Evolutionary conservation across 2,888 invertebrate species (phyloP), one percentile per base, ranked within the genome.

Genomic region (Odontothrips loti): DNA sequence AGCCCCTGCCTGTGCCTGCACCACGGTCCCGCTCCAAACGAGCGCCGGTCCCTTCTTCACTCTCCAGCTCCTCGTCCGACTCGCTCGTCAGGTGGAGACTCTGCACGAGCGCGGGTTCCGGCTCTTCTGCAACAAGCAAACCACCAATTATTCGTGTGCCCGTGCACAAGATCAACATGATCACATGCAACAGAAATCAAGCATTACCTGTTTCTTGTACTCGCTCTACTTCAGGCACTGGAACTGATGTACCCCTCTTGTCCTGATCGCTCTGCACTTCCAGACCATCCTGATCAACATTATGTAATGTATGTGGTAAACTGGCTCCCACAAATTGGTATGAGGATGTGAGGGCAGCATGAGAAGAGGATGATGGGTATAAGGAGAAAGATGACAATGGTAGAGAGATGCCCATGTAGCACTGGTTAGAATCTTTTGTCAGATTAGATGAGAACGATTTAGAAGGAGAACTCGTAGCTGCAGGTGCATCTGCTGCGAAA

Each of bases 341-440:
- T 6, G 20, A 20, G 17, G 15, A 58, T 58, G 58, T 20, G 34
- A 43, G 2, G 34, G 20, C 58, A 15, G 58, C 17, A 20, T 15
- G 17, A 15, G 58, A 17, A 58, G 58, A 17, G 17, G 27, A 23
- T 58, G 68, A 27, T 23, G 68, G 68, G 27, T 27, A 75, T 27
- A 75, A 27, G 12, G 23, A 75, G 12, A 23, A 27, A 1, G 68
- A 75, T 75, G 68, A 75, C 27, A 75, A 27, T 11, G 95, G 95
- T 84, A 95, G 88, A 85, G 93, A 91, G 82, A 95, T 91, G 34
- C 95, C 95, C 89, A 94, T 91, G 86, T 93, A 94, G 83, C 90
- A 87, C 27, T 75, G 68, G 12, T 12, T 75, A 0, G 12, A 23
- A 27, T 75, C 68, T 75, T 75, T 75, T 27, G 68, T 75, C 8